Conservation (phyloP, 2,888 invertebrate species). For the Chouioia cunea region DNA sequence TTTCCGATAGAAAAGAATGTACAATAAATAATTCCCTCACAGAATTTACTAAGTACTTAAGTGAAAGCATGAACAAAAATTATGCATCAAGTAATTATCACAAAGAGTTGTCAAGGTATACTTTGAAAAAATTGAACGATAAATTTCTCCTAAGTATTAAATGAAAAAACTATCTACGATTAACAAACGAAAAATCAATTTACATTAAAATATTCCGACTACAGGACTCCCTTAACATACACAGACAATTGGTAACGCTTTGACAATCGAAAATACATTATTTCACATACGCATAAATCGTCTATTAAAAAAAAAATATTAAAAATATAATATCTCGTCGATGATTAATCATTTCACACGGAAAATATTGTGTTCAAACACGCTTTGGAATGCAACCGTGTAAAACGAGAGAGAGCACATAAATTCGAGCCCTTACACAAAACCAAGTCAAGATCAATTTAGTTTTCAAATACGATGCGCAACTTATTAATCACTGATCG, state of each 20-base stretch:
- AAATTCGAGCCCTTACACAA: conserved; percentile 36
- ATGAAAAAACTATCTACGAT: conserved; percentile 22
- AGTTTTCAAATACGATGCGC: conserved; percentile 38
- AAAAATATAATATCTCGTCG: conserved; percentile 39
- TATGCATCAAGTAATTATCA: conserved; percentile 12
- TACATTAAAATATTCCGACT: conserved; percentile 26
- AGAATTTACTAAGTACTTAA: too few relatives aligned
- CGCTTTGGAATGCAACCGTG: conserved; percentile 48
- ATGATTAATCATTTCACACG: conserved; percentile 27
- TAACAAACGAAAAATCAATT: conserved; percentile 25
- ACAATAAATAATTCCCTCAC: neutral
- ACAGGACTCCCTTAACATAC: conserved; percentile 31
- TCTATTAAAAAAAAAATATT: conserved; percentile 34
- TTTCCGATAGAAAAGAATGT: conserved; percentile 8
- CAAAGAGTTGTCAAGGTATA: conserved; percentile 7
- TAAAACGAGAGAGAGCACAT: conserved; percentile 34
- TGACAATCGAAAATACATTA: conserved; percentile 16
- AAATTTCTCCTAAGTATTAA: conserved; percentile 32
- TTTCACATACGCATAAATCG: conserved; percentile 29
- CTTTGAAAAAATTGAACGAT: conserved; percentile 26
- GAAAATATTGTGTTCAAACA: conserved; percentile 24
- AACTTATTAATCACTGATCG: conserved; percentile 39
- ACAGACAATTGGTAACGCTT: conserved; percentile 32
- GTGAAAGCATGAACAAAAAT: conserved; percentile 4
- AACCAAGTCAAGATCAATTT: conserved; percentile 42